A percentile compares a stretch with the other conserved stretches of the same genome.
Conservation (phyloP, 2,888 invertebrate species). For the Aphidius colemani region DNA sequence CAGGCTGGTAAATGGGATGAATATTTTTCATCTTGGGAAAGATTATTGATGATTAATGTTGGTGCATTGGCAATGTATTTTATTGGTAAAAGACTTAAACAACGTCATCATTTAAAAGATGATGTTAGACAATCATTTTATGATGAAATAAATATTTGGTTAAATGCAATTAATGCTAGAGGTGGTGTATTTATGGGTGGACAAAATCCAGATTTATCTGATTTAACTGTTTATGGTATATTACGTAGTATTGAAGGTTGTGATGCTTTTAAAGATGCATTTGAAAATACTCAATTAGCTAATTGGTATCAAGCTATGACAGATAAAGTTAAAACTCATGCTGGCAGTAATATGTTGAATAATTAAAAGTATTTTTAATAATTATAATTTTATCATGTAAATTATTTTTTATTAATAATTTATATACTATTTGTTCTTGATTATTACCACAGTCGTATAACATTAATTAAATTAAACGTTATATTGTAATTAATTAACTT, state of each 20-base stretch:
- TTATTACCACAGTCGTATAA: no score
- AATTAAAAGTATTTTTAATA: conserved; percentile 26
- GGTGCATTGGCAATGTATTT: conserved; percentile 95
- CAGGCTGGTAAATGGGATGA: conserved; percentile 88
- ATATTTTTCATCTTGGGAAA: conserved; percentile 85
- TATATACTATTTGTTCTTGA: background rate
- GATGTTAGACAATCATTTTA: conserved; percentile 90
- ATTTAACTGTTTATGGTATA: conserved; percentile 89
- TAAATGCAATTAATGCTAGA: conserved; percentile 70
- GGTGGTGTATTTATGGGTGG: conserved; percentile 86
- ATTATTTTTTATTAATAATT: conserved; percentile 14
- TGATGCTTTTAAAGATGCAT: conserved; percentile 81
- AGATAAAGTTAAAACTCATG: conserved; percentile 65
- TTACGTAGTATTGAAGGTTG: conserved; percentile 94
- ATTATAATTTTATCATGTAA: conserved; percentile 27
- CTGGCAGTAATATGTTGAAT: conserved; percentile 60
- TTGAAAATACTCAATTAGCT: conserved; percentile 74
- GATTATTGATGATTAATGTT: conserved; percentile 83
- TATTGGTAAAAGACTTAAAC: conserved; percentile 86
- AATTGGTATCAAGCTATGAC: conserved; percentile 81
- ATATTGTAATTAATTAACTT: no score
- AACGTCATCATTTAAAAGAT: conserved; percentile 80
- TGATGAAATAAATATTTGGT: conserved; percentile 85
- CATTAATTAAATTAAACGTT: no score
- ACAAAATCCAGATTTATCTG: conserved; percentile 83